These are phyloP conservation scores for Neotoxoptera formosana DNA, from an alignment of 1,140 invertebrate species.

Conservation along the genomic window DNA sequence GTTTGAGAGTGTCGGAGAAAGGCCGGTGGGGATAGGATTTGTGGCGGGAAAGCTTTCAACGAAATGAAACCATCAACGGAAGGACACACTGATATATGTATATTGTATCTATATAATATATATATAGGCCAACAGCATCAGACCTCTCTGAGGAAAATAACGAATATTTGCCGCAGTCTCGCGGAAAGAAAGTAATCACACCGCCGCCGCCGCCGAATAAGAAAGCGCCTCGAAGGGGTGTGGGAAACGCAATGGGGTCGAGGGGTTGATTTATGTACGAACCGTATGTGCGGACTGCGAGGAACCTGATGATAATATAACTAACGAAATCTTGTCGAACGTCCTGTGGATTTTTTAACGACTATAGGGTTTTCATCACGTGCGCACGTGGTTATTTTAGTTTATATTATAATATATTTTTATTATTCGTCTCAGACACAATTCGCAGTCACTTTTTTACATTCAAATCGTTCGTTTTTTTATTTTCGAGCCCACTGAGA, in stretches of 20 bases:
- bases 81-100: not conserved
- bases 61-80: constrained; percentile 48
- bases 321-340: not conserved
- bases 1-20: not conserved
- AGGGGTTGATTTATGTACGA: constrained; percentile 52
- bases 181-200: constrained; percentile 53
- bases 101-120: not conserved
- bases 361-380: not conserved
- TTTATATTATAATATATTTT: not conserved
- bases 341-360: not conserved
- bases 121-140: not conserved
- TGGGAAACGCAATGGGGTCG: constrained; percentile 17
- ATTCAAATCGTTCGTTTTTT: not conserved
- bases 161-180: constrained; percentile 52
- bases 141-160: constrained; percentile 33
- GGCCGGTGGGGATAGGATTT: not conserved
- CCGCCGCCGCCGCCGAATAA: not conserved
- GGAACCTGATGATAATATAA: constrained; percentile 28
- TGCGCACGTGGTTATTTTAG: not conserved
- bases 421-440: not conserved
- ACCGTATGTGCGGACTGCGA: not conserved
- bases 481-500: not conserved
- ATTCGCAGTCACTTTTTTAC: not conserved
- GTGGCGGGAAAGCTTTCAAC: constrained; percentile 46
- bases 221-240: not conserved